phyloP scores from a whole-genome alignment of 2,888 invertebrate species.

The Dyspetes luteomarginatus region DNA sequence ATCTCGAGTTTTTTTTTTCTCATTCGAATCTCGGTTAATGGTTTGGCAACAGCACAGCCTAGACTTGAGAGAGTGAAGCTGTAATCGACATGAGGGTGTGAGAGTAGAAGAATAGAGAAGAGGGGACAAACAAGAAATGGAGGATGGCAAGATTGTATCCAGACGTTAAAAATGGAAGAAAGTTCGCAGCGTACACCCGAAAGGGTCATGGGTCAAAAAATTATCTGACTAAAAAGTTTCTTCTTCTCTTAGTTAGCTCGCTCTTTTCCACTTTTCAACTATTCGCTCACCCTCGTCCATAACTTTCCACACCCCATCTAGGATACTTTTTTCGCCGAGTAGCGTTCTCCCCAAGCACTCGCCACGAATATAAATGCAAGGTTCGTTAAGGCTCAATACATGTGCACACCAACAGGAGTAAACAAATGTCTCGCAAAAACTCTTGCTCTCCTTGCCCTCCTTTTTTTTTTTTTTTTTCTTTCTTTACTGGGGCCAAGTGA shows the following conservation, averaged over 20 bases:
- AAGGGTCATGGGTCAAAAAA: neutral
- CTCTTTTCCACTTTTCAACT: neutral
- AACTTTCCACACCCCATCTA: constrained; percentile 17
- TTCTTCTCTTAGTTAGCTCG: neutral
- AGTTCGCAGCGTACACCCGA: too few species aligned
- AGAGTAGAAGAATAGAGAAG: too few species aligned
- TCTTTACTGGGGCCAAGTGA: constrained; percentile 19
- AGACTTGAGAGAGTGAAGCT: too few species aligned
- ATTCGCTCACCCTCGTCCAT: constrained; percentile 3
- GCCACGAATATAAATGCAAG: constrained; percentile 15
- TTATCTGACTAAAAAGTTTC: neutral
- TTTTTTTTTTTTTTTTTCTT: neutral
- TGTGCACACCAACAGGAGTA: constrained; percentile 26
- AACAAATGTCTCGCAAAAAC: constrained; percentile 47
- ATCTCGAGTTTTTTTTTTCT: too few species aligned
- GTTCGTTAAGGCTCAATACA: constrained; percentile 17
- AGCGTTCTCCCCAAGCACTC: too few species aligned
- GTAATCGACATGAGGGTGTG: too few species aligned
- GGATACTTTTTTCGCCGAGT: too few species aligned
- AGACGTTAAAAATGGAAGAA: too few species aligned
- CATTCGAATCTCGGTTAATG: too few species aligned
- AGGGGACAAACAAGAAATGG: too few species aligned
- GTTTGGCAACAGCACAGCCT: too few species aligned
- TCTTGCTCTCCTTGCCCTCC: neutral
- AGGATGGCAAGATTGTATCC: too few species aligned